Percentiles rank a stretch among this genome's conserved stretches.
phyloP scores from a whole-genome alignment of 2,113 vertebrate genomes.

The Pterocles gutturalis region DNA sequence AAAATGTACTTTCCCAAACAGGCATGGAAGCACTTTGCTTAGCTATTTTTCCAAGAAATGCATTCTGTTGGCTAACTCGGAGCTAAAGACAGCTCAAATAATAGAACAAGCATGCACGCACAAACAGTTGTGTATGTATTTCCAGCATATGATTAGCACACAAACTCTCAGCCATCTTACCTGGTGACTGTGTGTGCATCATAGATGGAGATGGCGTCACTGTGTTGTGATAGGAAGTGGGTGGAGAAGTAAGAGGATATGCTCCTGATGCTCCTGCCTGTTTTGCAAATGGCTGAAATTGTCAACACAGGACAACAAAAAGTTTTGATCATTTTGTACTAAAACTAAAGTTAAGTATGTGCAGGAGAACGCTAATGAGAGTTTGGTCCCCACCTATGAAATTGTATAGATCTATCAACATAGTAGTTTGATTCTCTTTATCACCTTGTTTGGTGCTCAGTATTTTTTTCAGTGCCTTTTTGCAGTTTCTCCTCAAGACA shows the following conservation, averaged over 20 bases:
- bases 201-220: slow-evolving; percentile 95
- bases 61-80: not conserved
- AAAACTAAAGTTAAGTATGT: not conserved
- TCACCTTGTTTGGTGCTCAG: not conserved
- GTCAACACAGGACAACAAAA: not conserved
- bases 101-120: not conserved
- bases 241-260: slow-evolving; percentile 95
- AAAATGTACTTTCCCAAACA: not conserved
- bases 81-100: not conserved
- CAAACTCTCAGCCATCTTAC: slow-evolving; percentile 71
- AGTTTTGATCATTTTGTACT: not conserved
- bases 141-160: not conserved
- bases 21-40: not conserved
- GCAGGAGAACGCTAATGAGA: not conserved
- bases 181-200: slow-evolving; percentile 97
- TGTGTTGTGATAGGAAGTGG: slow-evolving; percentile 90
- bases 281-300: slow-evolving; percentile 81
- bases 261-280: slow-evolving; percentile 84
- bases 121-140: accelerated
- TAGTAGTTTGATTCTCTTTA: not conserved
- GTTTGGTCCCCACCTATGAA: not conserved
- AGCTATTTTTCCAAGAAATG: not conserved
- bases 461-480: not conserved
- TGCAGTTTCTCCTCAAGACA: not conserved
- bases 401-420: not conserved